Evolutionary conservation across 2,888 invertebrate genomes (phyloP).

Genomic region (Hemicrepidius hirtus): DNA sequence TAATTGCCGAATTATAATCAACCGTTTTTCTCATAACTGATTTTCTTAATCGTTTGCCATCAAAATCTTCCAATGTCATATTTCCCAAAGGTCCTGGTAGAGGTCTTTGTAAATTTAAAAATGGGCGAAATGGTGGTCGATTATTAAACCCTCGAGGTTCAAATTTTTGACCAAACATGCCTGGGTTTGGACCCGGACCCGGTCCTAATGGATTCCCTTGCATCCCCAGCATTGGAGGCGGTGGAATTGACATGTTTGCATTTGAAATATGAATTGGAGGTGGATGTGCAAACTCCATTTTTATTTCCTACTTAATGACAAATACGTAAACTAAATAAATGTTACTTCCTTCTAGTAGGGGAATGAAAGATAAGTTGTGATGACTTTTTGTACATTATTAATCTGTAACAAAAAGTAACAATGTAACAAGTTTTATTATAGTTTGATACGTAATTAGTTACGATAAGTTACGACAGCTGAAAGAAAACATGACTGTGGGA

Average conservation of each 20-base stretch:
- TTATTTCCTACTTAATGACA: neutral
- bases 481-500: too few species aligned
- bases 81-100: conserved; percentile 73
- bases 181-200: conserved; percentile 47
- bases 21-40: conserved; percentile 98
- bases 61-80: conserved; percentile 92
- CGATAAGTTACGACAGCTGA: too few species aligned
- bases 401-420: neutral
- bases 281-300: conserved; percentile 70
- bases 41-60: conserved; percentile 96
- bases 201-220: conserved; percentile 56
- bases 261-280: conserved; percentile 71
- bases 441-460: too few species aligned
- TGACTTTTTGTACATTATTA: neutral
- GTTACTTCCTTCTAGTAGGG: neutral
- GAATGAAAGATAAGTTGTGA: neutral
- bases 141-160: conserved; percentile 53
- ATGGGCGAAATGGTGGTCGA: conserved; percentile 69
- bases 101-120: conserved; percentile 69
- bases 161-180: conserved; percentile 45
- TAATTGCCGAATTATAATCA: conserved; percentile 97
- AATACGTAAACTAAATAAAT: neutral
- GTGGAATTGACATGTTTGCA: conserved; percentile 62
- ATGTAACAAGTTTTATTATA: too few species aligned
- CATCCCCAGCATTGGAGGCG: conserved; percentile 61